These are phyloP conservation scores for Metopia argyrocephala DNA, from an alignment of 2,888 invertebrate species.

Conservation along the genomic window DNA sequence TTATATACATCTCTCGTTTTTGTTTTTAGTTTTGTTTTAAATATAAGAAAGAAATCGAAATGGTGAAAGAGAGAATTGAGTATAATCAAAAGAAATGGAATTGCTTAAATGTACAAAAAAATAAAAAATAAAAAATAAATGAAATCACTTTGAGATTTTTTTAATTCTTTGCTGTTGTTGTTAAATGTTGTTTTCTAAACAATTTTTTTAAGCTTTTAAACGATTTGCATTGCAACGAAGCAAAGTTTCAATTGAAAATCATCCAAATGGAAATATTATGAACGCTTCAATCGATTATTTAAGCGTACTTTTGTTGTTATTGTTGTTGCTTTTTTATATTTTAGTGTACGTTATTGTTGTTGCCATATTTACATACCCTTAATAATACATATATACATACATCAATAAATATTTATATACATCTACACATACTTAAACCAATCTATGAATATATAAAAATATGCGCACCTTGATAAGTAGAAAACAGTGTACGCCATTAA, in stretches of 20 bases:
- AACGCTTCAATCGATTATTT: conserved; percentile 68
- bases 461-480: conserved; percentile 12
- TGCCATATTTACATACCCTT: conserved; percentile 23
- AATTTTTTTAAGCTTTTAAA: conserved; percentile 65
- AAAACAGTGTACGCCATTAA: conserved; percentile 14
- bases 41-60: neutral
- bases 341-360: conserved; percentile 36
- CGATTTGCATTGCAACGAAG: conserved; percentile 67
- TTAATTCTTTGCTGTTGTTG: conserved; percentile 27
- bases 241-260: conserved; percentile 67
- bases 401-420: too few relatives aligned
- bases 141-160: conserved; percentile 55
- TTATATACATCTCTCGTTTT: too few relatives aligned
- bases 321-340: conserved; percentile 15
- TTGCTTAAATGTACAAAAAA: conserved; percentile 33
- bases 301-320: conserved; percentile 59
- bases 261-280: conserved; percentile 68
- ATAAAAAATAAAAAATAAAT: too few relatives aligned
- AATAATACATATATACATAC: neutral
- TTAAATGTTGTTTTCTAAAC: conserved; percentile 53
- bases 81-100: conserved; percentile 47
- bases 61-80: neutral
- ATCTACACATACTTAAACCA: neutral
- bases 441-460: neutral
- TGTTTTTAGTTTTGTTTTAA: too few relatives aligned